Evolutionary conservation across 2,113 vertebrate genomes (phyloP), one percentile per base, ranked within the genome.

Genomic region (Verasper variegatus): DNA sequence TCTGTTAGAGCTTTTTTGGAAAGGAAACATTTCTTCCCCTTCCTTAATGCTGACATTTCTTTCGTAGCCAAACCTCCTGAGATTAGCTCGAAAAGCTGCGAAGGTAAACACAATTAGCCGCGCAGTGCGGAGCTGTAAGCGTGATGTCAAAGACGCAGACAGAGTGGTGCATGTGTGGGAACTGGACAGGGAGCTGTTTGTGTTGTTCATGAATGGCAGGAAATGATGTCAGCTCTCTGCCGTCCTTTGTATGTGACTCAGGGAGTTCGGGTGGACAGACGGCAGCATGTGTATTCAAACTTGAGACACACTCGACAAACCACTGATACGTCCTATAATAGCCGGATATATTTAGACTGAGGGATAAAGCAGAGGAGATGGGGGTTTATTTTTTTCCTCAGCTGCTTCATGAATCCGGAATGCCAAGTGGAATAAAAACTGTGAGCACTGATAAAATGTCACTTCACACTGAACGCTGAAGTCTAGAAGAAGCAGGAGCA

Each of bases 191-290:
- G 90, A 90, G 84, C 81, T 94, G 85, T 94, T 94, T 94, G 89
- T 95, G 90, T 72, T 69, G 71, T 65, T 80, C 73, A 88, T 93
- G 94, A 95, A 95, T 95, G 89, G 83, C 89, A 95, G 94, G 94
- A 95, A 94, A 93, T 95, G 92, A 94, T 93, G 93, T 95, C 93
- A 94, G 64, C 81, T 76, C 78, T 85, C 66, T 76, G 84, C 86
- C 69, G 74, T 72, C 72, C 84, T 92, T 89, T 91, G 86, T 88
- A 75, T 83, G 84, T 83, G 81, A 88, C 80, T 75, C 61, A 68
- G 65, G 52, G 80, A 83, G 77, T 69, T 81, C 24, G 37, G 72
- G 69, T 56, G 68, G 49, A 42, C 56, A 56, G 78, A 45, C 82
- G 78, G 56, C 60, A 71, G 74, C 21, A 17, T 69, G 73, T 86